These are phyloP conservation scores for Diplolepis rosae DNA, from an alignment of 2,888 invertebrate genomes.

Conservation along the genomic window DNA sequence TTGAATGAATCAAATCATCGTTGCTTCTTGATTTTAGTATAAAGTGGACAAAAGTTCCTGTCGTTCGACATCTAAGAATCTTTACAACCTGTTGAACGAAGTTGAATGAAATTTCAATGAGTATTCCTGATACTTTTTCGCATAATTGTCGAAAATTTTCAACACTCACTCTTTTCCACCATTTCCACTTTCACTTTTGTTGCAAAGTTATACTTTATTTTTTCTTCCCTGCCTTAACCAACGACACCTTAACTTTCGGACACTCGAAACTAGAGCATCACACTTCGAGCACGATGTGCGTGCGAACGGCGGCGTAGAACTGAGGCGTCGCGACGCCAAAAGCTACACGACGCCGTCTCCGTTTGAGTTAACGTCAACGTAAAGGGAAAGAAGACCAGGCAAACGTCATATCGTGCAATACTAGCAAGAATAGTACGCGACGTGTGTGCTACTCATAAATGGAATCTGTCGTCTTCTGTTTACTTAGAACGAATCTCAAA, in stretches of 20 bases:
- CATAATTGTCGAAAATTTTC: not conserved
- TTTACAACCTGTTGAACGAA: slow-evolving; percentile 23
- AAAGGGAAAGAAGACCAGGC: slow-evolving; percentile 51
- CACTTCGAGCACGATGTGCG: slow-evolving; percentile 43
- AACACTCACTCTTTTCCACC: slow-evolving; percentile 71
- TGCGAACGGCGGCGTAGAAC: slow-evolving; percentile 60
- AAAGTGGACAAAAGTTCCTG: not conserved
- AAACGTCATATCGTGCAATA: slow-evolving; percentile 37
- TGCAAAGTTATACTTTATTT: slow-evolving; percentile 30
- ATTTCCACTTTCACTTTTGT: slow-evolving; percentile 54
- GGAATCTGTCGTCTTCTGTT: slow-evolving; percentile 23
- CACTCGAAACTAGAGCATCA: slow-evolving; percentile 44
- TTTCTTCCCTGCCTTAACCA: slow-evolving; percentile 34
- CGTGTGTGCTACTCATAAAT: slow-evolving; percentile 14
- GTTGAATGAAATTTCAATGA: not conserved
- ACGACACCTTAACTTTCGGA: slow-evolving; percentile 42
- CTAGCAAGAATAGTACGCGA: slow-evolving; percentile 24
- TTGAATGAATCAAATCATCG: too few species aligned
- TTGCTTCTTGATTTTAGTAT: too few species aligned
- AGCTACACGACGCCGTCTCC: slow-evolving; percentile 55
- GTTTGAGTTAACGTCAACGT: slow-evolving; percentile 57
- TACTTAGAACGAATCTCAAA: not conserved
- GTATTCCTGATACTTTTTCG: not conserved
- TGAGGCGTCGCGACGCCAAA: slow-evolving; percentile 68
- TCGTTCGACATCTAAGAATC: not conserved